phyloP scores from a whole-genome alignment of 2,888 invertebrate species.

The Deroplatys truncata region DNA sequence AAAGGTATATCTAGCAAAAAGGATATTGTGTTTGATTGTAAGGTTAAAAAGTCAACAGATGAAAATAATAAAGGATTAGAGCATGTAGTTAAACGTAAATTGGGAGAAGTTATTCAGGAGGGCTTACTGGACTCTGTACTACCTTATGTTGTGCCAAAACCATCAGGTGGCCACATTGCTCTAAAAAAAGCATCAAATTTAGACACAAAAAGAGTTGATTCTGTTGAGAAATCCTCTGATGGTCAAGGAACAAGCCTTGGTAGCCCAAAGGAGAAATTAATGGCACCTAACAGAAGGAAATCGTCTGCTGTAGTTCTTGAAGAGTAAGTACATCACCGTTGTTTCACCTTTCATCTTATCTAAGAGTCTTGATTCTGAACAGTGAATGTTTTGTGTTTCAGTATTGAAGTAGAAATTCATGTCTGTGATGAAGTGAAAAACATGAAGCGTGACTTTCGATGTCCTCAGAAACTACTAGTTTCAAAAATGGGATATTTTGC shows the following conservation, averaged over 20 bases:
- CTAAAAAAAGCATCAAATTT: constrained; percentile 9
- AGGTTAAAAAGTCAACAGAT: not conserved
- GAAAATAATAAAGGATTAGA: constrained; percentile 8
- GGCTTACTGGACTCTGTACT: constrained; percentile 78
- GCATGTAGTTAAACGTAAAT: constrained; percentile 41
- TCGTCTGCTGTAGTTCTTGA: not conserved
- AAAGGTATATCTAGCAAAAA: not conserved
- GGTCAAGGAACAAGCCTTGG: not conserved
- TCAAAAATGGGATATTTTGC: constrained; percentile 95
- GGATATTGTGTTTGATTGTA: not conserved
- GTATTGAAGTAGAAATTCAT: constrained; percentile 85
- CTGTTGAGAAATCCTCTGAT: not conserved
- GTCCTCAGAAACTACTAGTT: constrained; percentile 79
- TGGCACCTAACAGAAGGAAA: constrained; percentile 15
- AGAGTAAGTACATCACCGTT: not conserved
- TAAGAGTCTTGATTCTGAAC: not conserved
- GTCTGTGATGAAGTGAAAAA: constrained; percentile 93
- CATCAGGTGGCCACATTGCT: not conserved
- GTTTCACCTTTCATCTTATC: not conserved
- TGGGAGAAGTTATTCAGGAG: constrained; percentile 68
- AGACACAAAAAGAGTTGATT: constrained; percentile 10
- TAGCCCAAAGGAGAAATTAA: constrained; percentile 15
- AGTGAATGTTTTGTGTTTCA: constrained; percentile 38
- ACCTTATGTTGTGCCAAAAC: constrained; percentile 66
- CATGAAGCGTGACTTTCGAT: constrained; percentile 82